phyloP scores from a whole-genome alignment of 2,888 invertebrate genomes.

The Ischnus inquisitorius region DNA sequence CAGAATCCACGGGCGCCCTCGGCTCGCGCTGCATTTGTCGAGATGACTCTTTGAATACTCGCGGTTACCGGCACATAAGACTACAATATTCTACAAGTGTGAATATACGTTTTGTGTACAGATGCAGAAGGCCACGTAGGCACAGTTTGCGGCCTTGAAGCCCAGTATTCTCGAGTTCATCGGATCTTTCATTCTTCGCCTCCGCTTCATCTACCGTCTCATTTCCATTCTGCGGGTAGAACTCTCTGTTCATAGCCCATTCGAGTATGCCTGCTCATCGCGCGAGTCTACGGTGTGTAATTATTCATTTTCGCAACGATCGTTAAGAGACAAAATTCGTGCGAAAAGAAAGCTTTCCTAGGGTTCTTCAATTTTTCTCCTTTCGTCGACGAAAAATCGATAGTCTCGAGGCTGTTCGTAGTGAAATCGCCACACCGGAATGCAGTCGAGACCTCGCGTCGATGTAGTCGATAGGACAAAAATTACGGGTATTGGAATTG shows the following conservation, averaged over 20 bases:
- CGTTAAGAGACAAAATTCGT: background rate
- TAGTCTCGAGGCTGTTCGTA: background rate
- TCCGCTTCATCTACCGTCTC: conserved; percentile 23
- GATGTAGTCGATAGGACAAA: background rate
- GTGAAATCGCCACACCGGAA: background rate
- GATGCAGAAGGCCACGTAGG: conserved; percentile 10
- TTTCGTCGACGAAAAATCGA: background rate
- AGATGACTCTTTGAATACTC: conserved; percentile 38
- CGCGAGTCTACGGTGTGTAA: background rate
- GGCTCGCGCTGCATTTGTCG: background rate
- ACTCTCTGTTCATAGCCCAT: background rate
- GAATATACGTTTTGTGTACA: background rate
- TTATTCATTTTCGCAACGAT: background rate
- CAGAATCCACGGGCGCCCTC: conserved; percentile 19
- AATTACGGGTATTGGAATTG: background rate
- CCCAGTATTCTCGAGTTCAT: conserved; percentile 68
- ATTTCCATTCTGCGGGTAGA: conserved; percentile 39
- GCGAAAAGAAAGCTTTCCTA: too few relatives aligned
- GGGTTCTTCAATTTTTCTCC: too few relatives aligned
- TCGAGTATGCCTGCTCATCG: background rate
- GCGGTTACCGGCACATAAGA: background rate
- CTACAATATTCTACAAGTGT: background rate
- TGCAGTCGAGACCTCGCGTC: background rate
- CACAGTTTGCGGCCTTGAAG: conserved; percentile 65
- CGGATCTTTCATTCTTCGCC: conserved; percentile 66